Percentiles rank a stretch among this genome's conserved stretches.
These are phyloP conservation scores for Nephrotoma guestfalica DNA, from an alignment of 2,888 invertebrate genomes.

Conservation along the genomic window DNA sequence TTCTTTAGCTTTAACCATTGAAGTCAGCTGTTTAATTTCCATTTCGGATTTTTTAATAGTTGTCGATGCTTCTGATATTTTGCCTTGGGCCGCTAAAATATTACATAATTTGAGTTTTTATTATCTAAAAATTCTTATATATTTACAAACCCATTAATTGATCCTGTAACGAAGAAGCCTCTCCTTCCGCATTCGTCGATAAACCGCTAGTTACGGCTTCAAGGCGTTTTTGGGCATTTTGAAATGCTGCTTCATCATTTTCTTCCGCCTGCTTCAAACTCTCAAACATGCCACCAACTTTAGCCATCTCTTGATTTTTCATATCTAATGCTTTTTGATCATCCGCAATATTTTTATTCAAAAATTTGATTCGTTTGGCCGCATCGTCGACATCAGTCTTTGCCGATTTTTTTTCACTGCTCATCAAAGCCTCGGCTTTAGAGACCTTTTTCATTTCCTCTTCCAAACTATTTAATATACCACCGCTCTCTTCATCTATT, in stretches of 20 bases:
- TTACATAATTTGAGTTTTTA: not conserved
- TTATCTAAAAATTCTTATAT: not conserved
- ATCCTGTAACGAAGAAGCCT: conserved; percentile 72
- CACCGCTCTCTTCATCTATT: conserved; percentile 52
- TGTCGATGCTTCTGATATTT: conserved; percentile 60
- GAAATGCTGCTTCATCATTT: conserved; percentile 48
- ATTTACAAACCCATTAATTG: conserved; percentile 58
- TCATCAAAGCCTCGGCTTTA: conserved; percentile 48
- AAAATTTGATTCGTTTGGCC: conserved; percentile 48
- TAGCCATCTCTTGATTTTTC: conserved; percentile 44
- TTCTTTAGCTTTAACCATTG: conserved; percentile 47
- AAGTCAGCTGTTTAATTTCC: conserved; percentile 49
- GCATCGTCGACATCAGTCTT: conserved; percentile 52
- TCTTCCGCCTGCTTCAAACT: conserved; percentile 51
- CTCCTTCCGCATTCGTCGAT: conserved; percentile 61
- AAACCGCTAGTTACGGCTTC: conserved; percentile 76
- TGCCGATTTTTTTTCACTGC: conserved; percentile 47
- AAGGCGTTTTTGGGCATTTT: conserved; percentile 59
- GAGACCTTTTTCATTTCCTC: conserved; percentile 45
- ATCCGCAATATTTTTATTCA: conserved; percentile 49
- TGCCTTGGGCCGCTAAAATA: conserved; percentile 53
- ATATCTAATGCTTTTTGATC: conserved; percentile 45
- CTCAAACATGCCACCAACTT: conserved; percentile 49
- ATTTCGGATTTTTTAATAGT: conserved; percentile 63
- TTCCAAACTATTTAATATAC: conserved; percentile 47